Evolutionary conservation across 2,113 vertebrate genomes (phyloP).

Genomic region (Podocnemis expansa): DNA sequence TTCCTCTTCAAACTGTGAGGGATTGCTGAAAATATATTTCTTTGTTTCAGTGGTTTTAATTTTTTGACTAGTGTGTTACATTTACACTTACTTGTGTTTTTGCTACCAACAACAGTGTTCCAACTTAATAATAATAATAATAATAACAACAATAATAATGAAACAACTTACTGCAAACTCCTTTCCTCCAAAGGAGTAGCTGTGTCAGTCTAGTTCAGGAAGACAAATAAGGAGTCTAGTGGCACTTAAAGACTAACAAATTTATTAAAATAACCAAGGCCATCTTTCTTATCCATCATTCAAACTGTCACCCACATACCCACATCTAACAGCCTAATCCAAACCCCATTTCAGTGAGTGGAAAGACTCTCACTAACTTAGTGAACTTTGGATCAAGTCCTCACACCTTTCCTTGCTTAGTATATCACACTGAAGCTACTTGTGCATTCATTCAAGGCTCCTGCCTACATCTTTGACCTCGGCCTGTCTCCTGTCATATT

Average conservation of each 20-base stretch:
- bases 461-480: background rate
- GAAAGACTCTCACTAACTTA: background rate
- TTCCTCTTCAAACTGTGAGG: too few species aligned
- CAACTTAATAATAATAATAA: slow-evolving; percentile 33
- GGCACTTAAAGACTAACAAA: too few species aligned
- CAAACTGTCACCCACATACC: background rate
- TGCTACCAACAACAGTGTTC: slow-evolving; percentile 24
- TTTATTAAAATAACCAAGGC: slow-evolving; percentile 8
- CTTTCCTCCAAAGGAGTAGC: background rate
- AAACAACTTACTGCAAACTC: background rate
- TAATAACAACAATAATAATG: too few species aligned
- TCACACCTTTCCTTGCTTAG: background rate
- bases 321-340: rapidly evolving
- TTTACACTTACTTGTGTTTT: slow-evolving; percentile 52
- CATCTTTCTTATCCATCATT: slow-evolving; percentile 4
- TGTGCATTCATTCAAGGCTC: background rate
- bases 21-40: background rate
- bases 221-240: too few species aligned
- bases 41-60: slow-evolving; percentile 44
- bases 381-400: background rate
- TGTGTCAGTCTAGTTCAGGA: too few species aligned
- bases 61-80: slow-evolving; percentile 64
- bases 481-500: background rate
- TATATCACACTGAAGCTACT: rapidly evolving
- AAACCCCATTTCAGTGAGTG: background rate